These are phyloP conservation scores for Campoplex capitator DNA, from an alignment of 2,888 invertebrate genomes.

Conservation along the genomic window DNA sequence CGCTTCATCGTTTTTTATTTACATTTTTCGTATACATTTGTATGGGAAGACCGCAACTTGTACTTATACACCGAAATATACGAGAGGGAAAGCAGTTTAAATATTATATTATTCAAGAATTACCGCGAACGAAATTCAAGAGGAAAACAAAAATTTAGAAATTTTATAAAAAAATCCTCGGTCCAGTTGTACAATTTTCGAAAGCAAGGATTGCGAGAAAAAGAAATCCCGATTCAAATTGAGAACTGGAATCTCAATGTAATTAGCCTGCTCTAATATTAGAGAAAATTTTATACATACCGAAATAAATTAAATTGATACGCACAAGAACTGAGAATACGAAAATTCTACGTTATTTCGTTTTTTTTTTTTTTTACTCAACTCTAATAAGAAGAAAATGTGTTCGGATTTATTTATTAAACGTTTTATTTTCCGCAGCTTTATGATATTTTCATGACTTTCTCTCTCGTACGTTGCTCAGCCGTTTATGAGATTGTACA, in stretches of 20 bases:
- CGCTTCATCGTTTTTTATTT: constrained; percentile 62
- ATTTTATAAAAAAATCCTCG: neutral
- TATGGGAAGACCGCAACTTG: constrained; percentile 55
- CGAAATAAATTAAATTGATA: neutral
- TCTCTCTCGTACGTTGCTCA: constrained; percentile 28
- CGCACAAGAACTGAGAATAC: too few relatives aligned
- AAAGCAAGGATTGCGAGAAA: neutral
- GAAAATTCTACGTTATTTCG: neutral
- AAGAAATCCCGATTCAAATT: too few relatives aligned
- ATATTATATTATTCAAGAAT: neutral
- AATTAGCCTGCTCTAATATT: too few relatives aligned
- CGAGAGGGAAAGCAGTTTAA: constrained; percentile 18
- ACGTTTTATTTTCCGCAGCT: neutral
- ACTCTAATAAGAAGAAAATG: neutral
- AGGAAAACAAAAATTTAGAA: neutral
- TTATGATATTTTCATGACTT: neutral
- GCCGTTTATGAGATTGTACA: constrained; percentile 31
- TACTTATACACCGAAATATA: constrained; percentile 42
- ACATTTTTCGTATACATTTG: constrained; percentile 71
- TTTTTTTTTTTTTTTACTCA: neutral
- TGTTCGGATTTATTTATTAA: neutral
- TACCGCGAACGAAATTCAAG: neutral
- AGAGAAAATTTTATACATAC: neutral
- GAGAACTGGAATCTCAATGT: too few relatives aligned
- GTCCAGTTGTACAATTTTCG: neutral